Conservation (phyloP, 2,888 invertebrate genomes). For the Zaprionus bogoriensis region DNA sequence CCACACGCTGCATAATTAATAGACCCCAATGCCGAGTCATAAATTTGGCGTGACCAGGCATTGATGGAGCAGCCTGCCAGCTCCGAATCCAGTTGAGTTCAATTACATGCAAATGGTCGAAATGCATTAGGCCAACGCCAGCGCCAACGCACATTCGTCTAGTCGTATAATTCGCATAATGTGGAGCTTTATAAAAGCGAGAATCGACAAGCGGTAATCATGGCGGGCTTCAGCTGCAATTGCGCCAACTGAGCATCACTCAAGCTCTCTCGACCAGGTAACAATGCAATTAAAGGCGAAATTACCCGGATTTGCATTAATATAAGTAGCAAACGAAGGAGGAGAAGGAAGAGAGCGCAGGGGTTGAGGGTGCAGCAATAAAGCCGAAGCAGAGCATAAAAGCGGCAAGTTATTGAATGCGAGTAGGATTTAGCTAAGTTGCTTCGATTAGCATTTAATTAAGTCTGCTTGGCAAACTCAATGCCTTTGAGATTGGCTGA, state of each 20-base stretch:
- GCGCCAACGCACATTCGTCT: too few species aligned
- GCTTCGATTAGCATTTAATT: constrained; percentile 29
- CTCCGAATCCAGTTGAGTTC: constrained; percentile 10
- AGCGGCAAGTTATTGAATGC: constrained; percentile 29
- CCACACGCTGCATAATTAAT: constrained; percentile 55
- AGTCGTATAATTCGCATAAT: constrained; percentile 3
- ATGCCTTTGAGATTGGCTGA: background rate
- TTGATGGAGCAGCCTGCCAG: constrained; percentile 21
- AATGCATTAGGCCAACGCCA: constrained; percentile 59
- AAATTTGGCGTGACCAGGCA: constrained; percentile 36
- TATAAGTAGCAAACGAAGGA: background rate
- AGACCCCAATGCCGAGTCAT: constrained; percentile 41
- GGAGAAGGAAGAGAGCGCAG: background rate
- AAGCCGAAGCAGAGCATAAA: constrained; percentile 30
- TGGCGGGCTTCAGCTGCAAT: constrained; percentile 28
- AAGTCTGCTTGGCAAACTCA: background rate
- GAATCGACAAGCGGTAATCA: constrained; percentile 36
- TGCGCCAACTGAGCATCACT: constrained; percentile 30
- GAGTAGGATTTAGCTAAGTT: constrained; percentile 10
- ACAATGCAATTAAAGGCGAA: constrained; percentile 52
- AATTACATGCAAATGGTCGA: constrained; percentile 43
- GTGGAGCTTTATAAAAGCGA: constrained; percentile 17
- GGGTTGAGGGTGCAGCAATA: constrained; percentile 5
- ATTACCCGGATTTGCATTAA: constrained; percentile 39
- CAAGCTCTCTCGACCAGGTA: constrained; percentile 6